phyloP scores from a whole-genome alignment of 2,113 vertebrate species.

The Uria lomvia region DNA sequence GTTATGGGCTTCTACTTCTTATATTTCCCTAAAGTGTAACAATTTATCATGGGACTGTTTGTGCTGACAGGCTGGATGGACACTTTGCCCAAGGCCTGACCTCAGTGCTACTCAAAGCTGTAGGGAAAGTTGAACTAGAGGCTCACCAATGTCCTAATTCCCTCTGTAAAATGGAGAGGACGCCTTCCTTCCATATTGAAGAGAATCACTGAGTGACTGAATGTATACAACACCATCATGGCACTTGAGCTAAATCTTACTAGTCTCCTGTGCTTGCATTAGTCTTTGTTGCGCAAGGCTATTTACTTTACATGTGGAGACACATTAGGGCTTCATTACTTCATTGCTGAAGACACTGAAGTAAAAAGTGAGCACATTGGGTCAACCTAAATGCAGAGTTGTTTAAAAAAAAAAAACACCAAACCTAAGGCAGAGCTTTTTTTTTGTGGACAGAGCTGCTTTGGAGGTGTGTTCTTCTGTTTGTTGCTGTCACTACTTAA shows the following conservation, averaged over 20 bases:
- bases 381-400: neutral
- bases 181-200: neutral
- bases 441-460: neutral
- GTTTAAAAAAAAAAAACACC: neutral
- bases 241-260: neutral
- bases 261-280: neutral
- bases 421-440: too few relatives aligned
- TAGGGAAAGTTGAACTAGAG: neutral
- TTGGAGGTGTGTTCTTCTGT: neutral
- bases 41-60: neutral
- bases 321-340: neutral
- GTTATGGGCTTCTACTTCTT: neutral
- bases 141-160: neutral
- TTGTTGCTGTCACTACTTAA: neutral
- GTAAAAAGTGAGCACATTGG: neutral
- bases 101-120: neutral
- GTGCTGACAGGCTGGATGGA: neutral
- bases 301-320: neutral
- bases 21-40: neutral
- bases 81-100: neutral
- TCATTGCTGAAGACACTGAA: neutral
- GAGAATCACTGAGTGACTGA: neutral
- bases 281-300: neutral
- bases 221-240: neutral
- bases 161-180: neutral